These are phyloP conservation scores for Parasteatoda lunata DNA, from an alignment of 2,888 invertebrate species.

Conservation along the genomic window DNA sequence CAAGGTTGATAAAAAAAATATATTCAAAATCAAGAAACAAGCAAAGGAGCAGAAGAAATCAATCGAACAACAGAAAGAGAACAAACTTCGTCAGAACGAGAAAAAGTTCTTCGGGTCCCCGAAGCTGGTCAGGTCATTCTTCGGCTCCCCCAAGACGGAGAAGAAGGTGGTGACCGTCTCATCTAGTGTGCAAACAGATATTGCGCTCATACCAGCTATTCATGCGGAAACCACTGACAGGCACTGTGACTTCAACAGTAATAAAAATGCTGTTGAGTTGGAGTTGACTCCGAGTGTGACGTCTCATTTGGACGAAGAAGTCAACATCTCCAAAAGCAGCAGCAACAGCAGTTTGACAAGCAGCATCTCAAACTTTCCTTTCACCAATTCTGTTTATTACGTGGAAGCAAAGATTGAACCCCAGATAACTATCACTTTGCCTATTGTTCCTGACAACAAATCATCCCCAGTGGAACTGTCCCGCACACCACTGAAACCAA, in stretches of 20 bases:
- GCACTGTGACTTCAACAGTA: slow-evolving; percentile 25
- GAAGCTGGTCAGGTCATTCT: slow-evolving; percentile 61
- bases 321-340: slow-evolving; percentile 53
- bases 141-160: slow-evolving; percentile 62
- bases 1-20: slow-evolving; percentile 68
- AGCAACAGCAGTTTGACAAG: slow-evolving; percentile 67
- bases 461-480: slow-evolving; percentile 56
- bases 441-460: slow-evolving; percentile 56
- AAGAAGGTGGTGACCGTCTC: slow-evolving; percentile 56
- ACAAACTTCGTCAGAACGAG: slow-evolving; percentile 32
- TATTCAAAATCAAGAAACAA: slow-evolving; percentile 62
- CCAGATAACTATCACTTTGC: slow-evolving; percentile 66
- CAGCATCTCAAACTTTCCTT: slow-evolving; percentile 57
- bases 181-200: slow-evolving; percentile 62
- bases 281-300: slow-evolving; percentile 6
- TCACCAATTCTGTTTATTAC: slow-evolving; percentile 57
- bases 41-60: slow-evolving; percentile 57
- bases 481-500: slow-evolving; percentile 71
- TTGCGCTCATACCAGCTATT: neutral
- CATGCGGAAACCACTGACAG: neutral
- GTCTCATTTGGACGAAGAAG: slow-evolving; percentile 25
- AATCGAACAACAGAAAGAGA: slow-evolving; percentile 47
- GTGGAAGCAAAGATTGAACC: slow-evolving; percentile 66
- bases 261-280: slow-evolving; percentile 12
- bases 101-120: slow-evolving; percentile 69